phyloP scores from a whole-genome alignment of 2,797 vertebrate genomes.

The Lithobates pipiens region DNA sequence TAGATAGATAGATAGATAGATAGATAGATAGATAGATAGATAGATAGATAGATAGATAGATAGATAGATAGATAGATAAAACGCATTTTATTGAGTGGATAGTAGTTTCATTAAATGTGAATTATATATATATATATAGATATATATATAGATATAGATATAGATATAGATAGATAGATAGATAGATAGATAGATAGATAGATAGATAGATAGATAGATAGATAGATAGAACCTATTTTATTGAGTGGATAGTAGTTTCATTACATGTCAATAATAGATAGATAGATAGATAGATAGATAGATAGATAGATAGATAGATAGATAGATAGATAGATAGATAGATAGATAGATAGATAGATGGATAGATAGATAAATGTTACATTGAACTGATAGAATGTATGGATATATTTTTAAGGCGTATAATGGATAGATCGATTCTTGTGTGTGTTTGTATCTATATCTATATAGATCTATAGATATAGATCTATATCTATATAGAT shows the following conservation, averaged over 20 bases:
- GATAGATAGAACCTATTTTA: neutral
- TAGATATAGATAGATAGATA: neutral
- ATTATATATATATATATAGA: neutral
- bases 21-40: conserved; percentile 15
- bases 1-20: conserved; percentile 17
- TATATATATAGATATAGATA: neutral
- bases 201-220: conserved; percentile 8
- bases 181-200: conserved; percentile 10
- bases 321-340: conserved; percentile 1
- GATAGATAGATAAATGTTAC: no score
- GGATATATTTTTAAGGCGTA: neutral
- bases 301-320: neutral
- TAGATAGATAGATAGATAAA: neutral
- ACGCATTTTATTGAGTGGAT: neutral
- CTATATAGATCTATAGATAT: no score
- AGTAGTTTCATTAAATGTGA: no score
- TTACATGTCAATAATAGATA: no score
- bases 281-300: neutral
- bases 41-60: conserved; percentile 21
- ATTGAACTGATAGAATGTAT: neutral
- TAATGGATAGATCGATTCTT: neutral
- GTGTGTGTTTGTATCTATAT: neutral
- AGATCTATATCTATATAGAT: neutral
- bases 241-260: neutral
- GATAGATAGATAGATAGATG: no score